Evolutionary conservation across 2,797 vertebrate species (phyloP), one percentile per base, ranked within the genome.

Genomic region (Pseudochromis fuscus): DNA sequence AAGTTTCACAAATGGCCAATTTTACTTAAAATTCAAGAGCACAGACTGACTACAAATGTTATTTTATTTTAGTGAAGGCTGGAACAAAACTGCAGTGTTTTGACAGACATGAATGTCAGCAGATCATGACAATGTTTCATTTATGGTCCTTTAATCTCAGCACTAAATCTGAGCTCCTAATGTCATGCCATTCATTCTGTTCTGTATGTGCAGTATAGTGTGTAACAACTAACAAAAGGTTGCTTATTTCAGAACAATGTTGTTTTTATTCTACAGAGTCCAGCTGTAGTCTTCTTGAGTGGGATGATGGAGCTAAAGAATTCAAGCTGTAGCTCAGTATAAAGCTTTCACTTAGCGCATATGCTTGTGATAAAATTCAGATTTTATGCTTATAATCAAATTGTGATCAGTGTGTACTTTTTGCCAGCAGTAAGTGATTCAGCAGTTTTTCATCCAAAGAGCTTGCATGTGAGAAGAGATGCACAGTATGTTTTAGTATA

Each of bases 221-320:
- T 53, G 49, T 62, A 68, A 59, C 51, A 55, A 46, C 56, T 50
- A 33, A 91, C 87, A 91, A 88, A 79, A 80, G 73, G 38, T 53
- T 81, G 38, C 55, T 83, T 77, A 72, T 89, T 77, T 45, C 44
- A 70, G 70, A 46, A 92, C 90, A 92, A 81, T 82, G 80, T 75
- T 83, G 63, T 58, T 51, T 77, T 85, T 91, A 72, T 90, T 75
- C 72, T 44, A 28, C 69, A 18, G 57, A 46, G 49, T 64, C 68
- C 66, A 61, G 85, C 85, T 80, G 77, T 79, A 35, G 69, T 82
- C 74, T 82, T 77, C 70, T 53, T 72, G 81, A 78, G 88, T 88
- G 78, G 87, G 88, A 75, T 77, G 81, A 86, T 82, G 76, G 71
- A 84, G 72, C 76, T 72, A 55, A 81, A 67, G 61, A 53, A 69